These are phyloP conservation scores for Hesperia comma DNA, from an alignment of 2,888 invertebrate species.

Conservation along the genomic window DNA sequence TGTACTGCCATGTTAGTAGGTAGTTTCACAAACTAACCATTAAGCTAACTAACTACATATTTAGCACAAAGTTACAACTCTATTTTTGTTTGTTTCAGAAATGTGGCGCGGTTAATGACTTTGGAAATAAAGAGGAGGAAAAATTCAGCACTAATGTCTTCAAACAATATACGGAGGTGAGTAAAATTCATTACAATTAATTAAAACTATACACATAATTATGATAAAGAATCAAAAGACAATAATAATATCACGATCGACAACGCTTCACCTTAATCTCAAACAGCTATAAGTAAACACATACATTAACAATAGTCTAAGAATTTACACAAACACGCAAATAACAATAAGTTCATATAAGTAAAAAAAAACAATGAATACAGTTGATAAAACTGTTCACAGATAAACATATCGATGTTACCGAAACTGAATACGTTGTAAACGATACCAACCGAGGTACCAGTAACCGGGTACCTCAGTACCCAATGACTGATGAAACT, in stretches of 20 bases:
- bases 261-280: not conserved
- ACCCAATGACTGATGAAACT: conserved; percentile 78
- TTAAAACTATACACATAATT: not conserved
- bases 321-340: not conserved
- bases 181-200: conserved; percentile 13
- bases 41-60: too few relatives aligned
- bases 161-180: conserved; percentile 51
- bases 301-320: conserved; percentile 17
- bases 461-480: conserved; percentile 67
- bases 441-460: conserved; percentile 61
- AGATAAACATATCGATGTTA: conserved; percentile 76
- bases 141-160: conserved; percentile 45
- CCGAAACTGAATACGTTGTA: conserved; percentile 57
- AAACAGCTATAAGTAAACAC: not conserved
- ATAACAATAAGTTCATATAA: conserved; percentile 7
- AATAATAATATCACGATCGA: not conserved
- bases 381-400: conserved; percentile 47
- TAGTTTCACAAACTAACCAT: too few relatives aligned
- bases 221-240: not conserved
- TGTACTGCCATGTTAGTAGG: too few relatives aligned
- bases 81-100: conserved; percentile 45
- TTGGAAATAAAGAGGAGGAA: conserved; percentile 39
- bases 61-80: not conserved
- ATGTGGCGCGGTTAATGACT: conserved; percentile 46
- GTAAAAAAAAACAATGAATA: conserved; percentile 24